Base-by-base conservation (phyloP, 1,140 invertebrate species). In the Conopomorpha cramerella region DNA sequence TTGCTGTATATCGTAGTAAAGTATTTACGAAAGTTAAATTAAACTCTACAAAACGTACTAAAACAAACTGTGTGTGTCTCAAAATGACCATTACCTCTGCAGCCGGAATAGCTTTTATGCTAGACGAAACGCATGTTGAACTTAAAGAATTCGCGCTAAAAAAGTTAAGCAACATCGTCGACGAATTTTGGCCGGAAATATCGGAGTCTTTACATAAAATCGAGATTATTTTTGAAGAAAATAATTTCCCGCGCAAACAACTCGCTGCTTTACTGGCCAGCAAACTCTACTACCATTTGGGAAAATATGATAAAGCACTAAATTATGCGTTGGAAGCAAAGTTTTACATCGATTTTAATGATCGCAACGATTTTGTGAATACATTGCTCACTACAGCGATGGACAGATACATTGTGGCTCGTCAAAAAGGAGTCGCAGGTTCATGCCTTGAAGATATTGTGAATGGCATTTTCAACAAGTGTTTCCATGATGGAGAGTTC, bases 141-240 rank as follows among this genome's bases (percentile, higher is more conserved):
- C 79, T 99, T 29, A 96, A 96, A 77, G 87, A 93, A 2, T 98
- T 96, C 77, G 95, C 96, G 13, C 52, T 90, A 34, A 89, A 90
- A 52, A 95, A 95, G 58, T 78, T 99, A 28, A 90, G 98, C 72
- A 84, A 86, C 54, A 93, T 99, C 63, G 95, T 98, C 0, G 94
- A 98, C 68, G 92, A 96, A 70, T 98, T 98, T 78, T 98, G 96
- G 96, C 93, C 95, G 11, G 96, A 98, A 80, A 98, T 98, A 44
- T 96, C 95, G 0, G 96, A 99, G 78, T 92, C 94, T 8, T 95
- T 99, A 59, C 90, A 92, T 57, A 98, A 97, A 80, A 97, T 99
- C 58, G 96, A 99, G 82, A 93, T 96, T 53, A 80, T 99, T 12
- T 91, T 96, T 64, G 96, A 99, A 80, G 92, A 98, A 58, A 86